Percentiles rank a stretch among this genome's conserved stretches.
These are phyloP conservation scores for Acridotheres tristis DNA, from an alignment of 2,797 vertebrate genomes.

Conservation along the genomic window DNA sequence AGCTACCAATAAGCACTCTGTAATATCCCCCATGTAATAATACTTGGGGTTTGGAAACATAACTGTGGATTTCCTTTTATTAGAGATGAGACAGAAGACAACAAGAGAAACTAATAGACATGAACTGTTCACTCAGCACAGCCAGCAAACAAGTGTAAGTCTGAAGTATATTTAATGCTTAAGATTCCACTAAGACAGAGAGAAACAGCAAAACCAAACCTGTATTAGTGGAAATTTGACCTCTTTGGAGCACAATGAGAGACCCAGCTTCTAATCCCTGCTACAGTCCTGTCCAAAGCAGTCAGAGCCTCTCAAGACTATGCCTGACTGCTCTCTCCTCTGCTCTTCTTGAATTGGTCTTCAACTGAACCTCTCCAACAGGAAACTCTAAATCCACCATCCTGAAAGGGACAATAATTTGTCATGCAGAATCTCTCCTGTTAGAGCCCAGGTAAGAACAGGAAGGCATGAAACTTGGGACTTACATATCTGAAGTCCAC, in stretches of 20 bases:
- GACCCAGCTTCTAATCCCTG: background rate
- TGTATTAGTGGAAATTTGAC: background rate
- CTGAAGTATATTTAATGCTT: background rate
- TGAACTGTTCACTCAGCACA: background rate
- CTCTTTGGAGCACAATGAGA: background rate
- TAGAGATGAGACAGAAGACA: background rate
- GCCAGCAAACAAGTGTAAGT: background rate
- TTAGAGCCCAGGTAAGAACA: background rate
- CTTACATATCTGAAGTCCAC: background rate
- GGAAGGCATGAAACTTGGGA: background rate
- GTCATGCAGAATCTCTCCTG: background rate
- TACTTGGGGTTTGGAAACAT: background rate
- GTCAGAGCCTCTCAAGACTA: background rate
- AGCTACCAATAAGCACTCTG: background rate
- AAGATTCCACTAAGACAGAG: background rate
- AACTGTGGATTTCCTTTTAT: background rate
- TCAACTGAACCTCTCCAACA: background rate
- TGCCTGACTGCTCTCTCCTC: background rate
- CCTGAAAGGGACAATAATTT: background rate
- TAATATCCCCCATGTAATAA: background rate
- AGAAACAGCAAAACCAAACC: background rate
- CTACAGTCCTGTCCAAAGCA: background rate
- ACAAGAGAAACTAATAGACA: background rate
- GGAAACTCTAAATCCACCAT: background rate
- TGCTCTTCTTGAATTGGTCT: background rate